Evolutionary conservation across 1,140 invertebrate genomes (phyloP).

Genomic region (Zaprionus camerounensis): DNA sequence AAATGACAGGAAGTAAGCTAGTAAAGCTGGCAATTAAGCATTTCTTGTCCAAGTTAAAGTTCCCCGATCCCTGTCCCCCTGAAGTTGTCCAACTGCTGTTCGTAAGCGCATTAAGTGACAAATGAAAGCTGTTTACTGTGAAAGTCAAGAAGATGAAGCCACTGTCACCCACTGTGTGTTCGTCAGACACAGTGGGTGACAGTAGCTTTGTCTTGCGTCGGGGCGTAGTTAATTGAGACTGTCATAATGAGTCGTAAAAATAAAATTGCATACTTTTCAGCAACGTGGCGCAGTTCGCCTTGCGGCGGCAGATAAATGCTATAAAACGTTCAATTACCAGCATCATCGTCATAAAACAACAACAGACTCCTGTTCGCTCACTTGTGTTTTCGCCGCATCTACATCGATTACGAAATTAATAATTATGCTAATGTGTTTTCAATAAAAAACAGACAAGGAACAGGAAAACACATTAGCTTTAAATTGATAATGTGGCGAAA

Average conservation of each 20-base stretch:
- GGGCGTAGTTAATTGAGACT: constrained; percentile 23
- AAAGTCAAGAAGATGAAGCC: neutral
- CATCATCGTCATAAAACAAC: constrained; percentile 8
- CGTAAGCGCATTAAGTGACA: constrained; percentile 47
- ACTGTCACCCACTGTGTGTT: too few relatives aligned
- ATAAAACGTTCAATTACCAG: neutral
- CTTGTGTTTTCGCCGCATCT: neutral
- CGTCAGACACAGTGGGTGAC: neutral
- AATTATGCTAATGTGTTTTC: constrained; percentile 23
- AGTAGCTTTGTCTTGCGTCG: neutral
- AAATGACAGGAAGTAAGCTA: constrained; percentile 49
- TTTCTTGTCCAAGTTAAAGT: constrained; percentile 21
- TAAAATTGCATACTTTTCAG: constrained; percentile 74
- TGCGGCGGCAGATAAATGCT: neutral
- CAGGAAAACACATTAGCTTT: constrained; percentile 1
- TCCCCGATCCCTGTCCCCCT: neutral
- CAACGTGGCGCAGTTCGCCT: constrained; percentile 34
- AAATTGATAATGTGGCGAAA: constrained; percentile 4
- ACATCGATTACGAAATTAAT: constrained; percentile 14
- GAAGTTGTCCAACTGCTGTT: constrained; percentile 17
- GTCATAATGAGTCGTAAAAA: constrained; percentile 40
- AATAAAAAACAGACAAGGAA: neutral
- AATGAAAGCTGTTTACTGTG: constrained; percentile 27
- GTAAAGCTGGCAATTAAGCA: constrained; percentile 52
- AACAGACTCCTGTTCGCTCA: neutral